phyloP scores from a whole-genome alignment of 2,113 vertebrate genomes.

The Synchiropus splendidus region DNA sequence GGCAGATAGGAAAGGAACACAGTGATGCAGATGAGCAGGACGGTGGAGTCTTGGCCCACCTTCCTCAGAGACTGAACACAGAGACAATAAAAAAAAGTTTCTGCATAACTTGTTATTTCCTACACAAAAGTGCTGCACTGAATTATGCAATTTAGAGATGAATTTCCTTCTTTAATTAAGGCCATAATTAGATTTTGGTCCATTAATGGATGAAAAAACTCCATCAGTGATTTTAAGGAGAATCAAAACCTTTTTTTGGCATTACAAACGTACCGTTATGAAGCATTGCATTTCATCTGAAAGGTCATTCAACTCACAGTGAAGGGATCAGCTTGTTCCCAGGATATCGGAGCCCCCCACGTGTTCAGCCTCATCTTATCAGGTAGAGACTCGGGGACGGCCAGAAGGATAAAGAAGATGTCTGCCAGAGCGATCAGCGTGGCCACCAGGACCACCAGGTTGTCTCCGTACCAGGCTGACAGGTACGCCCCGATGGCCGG shows the following conservation, averaged over 20 bases:
- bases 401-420: slow-evolving; percentile 88
- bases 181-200: no score
- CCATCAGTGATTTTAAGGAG: no score
- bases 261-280: no score
- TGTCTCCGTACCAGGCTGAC: slow-evolving; percentile 82
- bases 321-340: slow-evolving; percentile 92
- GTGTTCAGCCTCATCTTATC: slow-evolving; percentile 86
- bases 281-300: no score
- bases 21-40: slow-evolving; percentile 85
- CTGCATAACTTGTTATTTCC: no score
- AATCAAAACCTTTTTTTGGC: no score
- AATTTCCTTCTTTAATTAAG: no score
- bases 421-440: slow-evolving; percentile 79
- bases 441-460: slow-evolving; percentile 81
- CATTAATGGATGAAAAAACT: no score
- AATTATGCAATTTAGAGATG: no score
- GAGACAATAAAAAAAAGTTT: no score
- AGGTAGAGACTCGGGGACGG: slow-evolving; percentile 85
- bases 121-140: no score
- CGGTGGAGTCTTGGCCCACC: slow-evolving; percentile 82
- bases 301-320: no score
- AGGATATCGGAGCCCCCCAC: slow-evolving; percentile 83
- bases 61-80: slow-evolving; percentile 90
- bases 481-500: slow-evolving; percentile 90
- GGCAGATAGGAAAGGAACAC: slow-evolving; percentile 92